These are phyloP conservation scores for Fukomys damarensis DNA, from an alignment of 2,113 vertebrate genomes.

Conservation along the genomic window DNA sequence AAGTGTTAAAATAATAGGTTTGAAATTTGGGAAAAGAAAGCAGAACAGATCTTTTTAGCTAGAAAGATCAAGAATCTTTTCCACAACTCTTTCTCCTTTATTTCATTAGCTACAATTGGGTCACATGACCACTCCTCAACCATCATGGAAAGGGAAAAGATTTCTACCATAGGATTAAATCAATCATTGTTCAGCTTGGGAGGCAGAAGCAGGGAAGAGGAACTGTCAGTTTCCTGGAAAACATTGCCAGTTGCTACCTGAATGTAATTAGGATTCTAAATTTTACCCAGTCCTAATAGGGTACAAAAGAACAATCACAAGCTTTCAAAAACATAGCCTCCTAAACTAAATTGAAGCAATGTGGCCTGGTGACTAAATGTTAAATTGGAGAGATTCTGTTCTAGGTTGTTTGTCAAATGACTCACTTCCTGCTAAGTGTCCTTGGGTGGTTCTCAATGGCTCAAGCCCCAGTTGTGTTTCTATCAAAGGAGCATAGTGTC, in stretches of 20 bases:
- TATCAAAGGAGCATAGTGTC: conserved; percentile 39
- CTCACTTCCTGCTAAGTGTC: conserved; percentile 25
- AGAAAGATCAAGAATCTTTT: not conserved
- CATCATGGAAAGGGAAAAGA: not conserved
- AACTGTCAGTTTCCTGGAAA: not conserved
- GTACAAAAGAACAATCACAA: not conserved
- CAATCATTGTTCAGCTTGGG: not conserved
- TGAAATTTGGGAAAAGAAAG: not conserved
- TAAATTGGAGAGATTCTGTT: not conserved
- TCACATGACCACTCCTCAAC: not conserved
- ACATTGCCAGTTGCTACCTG: not conserved
- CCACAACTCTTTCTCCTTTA: rapidly evolving
- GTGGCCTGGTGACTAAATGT: not conserved
- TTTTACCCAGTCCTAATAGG: not conserved
- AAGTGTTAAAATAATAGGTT: not conserved
- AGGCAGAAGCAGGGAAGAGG: not conserved
- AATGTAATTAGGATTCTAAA: conserved; percentile 16
- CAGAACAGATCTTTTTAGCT: not conserved
- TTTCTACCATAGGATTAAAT: not conserved
- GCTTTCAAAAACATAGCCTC: not conserved
- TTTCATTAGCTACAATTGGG: not conserved
- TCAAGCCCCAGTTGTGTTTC: not conserved
- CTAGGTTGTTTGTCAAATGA: not conserved
- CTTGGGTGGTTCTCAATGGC: conserved; percentile 19
- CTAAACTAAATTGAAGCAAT: not conserved